Evolutionary conservation across 2,888 invertebrate genomes (phyloP).

Genomic region (Acleris sparsana): DNA sequence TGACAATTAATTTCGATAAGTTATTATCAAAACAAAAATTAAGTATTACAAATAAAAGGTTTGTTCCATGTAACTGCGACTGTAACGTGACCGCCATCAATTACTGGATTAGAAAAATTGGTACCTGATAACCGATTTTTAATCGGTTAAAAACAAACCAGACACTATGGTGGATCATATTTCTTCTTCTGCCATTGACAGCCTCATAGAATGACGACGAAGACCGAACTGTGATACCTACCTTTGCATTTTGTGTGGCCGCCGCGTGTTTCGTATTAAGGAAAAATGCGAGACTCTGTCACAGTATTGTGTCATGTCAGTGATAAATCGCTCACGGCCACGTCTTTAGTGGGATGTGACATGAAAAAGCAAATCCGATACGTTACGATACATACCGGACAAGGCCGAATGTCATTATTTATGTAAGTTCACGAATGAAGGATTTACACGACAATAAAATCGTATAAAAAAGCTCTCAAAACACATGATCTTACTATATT

Average conservation of each 20-base stretch:
- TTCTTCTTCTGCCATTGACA: conserved; percentile 12
- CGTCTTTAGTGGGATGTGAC: conserved; percentile 36
- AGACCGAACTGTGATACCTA: conserved; percentile 27
- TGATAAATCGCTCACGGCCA: conserved; percentile 35
- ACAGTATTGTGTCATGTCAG: conserved; percentile 37
- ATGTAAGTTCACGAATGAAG: conserved; percentile 7
- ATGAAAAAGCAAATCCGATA: conserved; percentile 35
- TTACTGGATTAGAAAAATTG: too few relatives aligned
- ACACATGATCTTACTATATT: too few relatives aligned
- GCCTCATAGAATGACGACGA: conserved; percentile 7
- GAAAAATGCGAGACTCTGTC: conserved; percentile 31
- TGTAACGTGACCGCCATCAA: too few relatives aligned
- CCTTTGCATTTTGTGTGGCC: conserved; percentile 24
- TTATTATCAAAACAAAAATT: too few relatives aligned
- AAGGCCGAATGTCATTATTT: conserved; percentile 28
- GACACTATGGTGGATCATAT: not conserved
- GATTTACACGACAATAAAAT: conserved; percentile 1
- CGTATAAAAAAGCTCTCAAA: too few relatives aligned
- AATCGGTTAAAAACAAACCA: not conserved
- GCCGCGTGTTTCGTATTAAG: conserved; percentile 30
- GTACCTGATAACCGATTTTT: too few relatives aligned
- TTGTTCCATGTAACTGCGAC: too few relatives aligned
- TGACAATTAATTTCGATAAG: too few relatives aligned
- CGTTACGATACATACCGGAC: conserved; percentile 29
- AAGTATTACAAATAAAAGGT: too few relatives aligned